phyloP scores from a whole-genome alignment of 2,113 vertebrate species.

The Megaptera novaeangliae region DNA sequence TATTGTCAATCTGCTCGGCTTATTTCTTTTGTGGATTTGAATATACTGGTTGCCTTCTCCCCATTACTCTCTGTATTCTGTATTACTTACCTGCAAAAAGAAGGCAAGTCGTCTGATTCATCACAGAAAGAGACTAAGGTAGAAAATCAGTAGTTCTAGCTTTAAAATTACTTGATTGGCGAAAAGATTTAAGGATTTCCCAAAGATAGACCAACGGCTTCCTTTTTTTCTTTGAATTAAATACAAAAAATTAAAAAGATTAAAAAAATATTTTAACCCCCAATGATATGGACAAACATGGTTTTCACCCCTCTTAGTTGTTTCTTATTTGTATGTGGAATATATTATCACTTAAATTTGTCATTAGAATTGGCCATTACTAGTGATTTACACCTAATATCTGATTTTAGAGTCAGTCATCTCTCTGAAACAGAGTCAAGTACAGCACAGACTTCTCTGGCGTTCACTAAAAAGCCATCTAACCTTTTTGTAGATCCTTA shows the following conservation, averaged over 20 bases:
- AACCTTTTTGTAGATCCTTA: conserved; percentile 74
- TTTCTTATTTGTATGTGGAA: neutral
- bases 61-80: neutral
- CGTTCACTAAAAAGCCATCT: conserved; percentile 64
- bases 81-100: neutral
- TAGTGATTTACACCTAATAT: conserved; percentile 47
- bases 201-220: conserved; percentile 8
- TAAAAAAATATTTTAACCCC: neutral
- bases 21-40: neutral
- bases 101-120: neutral
- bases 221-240: conserved; percentile 51
- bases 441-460: neutral
- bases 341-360: conserved; percentile 49
- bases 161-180: conserved; percentile 67
- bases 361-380: conserved; percentile 60
- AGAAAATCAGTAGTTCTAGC: neutral
- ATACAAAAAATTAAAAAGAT: conserved; percentile 16
- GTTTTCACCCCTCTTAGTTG: neutral
- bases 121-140: neutral
- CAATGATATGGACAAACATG: neutral
- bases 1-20: neutral
- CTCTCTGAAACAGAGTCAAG: conserved; percentile 29
- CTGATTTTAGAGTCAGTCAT: conserved; percentile 11
- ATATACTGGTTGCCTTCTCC: neutral
- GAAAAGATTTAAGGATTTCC: neutral